These are phyloP conservation scores for Arizona elegans DNA, from an alignment of 2,113 vertebrate species.

Conservation along the genomic window DNA sequence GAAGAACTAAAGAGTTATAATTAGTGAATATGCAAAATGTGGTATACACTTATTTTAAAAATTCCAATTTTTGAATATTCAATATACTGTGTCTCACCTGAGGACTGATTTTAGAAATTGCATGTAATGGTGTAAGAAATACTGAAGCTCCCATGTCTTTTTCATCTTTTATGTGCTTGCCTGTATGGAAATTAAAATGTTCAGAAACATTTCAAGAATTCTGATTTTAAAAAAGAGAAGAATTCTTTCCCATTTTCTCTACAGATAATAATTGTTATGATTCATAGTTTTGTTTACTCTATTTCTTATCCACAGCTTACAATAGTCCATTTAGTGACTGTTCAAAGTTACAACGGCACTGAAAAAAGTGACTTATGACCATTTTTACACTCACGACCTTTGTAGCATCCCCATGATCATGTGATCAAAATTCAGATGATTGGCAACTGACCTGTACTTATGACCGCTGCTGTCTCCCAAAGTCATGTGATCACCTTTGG, in stretches of 20 bases:
- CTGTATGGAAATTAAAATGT: slow-evolving; percentile 59
- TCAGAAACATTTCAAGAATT: slow-evolving; percentile 4
- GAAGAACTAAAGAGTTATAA: not conserved
- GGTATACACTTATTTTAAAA: not conserved
- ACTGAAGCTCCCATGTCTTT: slow-evolving; percentile 69
- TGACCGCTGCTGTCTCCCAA: not conserved
- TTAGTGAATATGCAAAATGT: not conserved
- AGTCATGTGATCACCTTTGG: not conserved
- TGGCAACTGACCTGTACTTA: not conserved
- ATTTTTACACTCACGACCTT: not conserved
- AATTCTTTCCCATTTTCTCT: not conserved
- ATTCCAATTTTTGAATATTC: not conserved
- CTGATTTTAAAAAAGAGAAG: not conserved
- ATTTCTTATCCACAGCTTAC: not conserved
- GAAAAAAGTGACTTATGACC: not conserved
- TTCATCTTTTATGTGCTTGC: slow-evolving; percentile 67
- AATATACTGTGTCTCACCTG: slow-evolving; percentile 68
- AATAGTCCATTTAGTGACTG: not conserved
- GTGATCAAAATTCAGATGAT: not conserved
- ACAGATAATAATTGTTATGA: not conserved
- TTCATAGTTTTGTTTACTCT: not conserved
- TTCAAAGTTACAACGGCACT: not conserved
- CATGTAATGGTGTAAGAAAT: slow-evolving; percentile 67
- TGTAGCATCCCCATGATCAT: not conserved
- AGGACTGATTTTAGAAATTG: slow-evolving; percentile 70